Conservation (phyloP, 2,113 vertebrate species). For the Corvus moneduloides region DNA sequence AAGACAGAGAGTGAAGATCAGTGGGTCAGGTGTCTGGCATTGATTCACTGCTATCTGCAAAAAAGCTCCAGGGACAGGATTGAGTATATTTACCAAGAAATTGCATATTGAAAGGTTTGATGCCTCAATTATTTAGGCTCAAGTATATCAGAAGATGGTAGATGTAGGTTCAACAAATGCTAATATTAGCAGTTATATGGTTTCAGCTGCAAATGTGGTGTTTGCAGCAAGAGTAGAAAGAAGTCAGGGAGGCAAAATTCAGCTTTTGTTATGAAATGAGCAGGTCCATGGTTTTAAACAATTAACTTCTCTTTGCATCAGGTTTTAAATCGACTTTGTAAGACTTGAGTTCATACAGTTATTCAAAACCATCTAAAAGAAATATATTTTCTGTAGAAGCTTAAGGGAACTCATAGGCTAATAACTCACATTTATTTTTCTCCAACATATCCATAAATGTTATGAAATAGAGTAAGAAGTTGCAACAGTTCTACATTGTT, state of each 20-base stretch:
- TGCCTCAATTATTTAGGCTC: not conserved
- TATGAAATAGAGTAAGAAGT: not conserved
- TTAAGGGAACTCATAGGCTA: not conserved
- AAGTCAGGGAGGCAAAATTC: not conserved
- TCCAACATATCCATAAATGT: not conserved
- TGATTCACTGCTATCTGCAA: not conserved
- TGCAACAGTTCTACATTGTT: not conserved
- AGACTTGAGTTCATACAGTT: not conserved
- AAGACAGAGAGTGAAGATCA: not conserved
- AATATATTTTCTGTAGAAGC: not conserved
- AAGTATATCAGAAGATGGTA: not conserved
- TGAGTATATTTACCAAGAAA: slow-evolving; percentile 15
- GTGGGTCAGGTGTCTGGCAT: not conserved
- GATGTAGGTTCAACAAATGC: not conserved
- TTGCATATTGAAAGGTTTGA: not conserved
- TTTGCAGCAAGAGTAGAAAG: not conserved
- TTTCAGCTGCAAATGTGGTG: not conserved
- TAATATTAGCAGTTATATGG: not conserved
- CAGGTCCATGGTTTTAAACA: not conserved
- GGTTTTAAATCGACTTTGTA: not conserved
- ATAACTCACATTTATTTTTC: not conserved
- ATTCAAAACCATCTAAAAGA: not conserved
- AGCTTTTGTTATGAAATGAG: not conserved
- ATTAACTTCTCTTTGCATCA: not conserved
- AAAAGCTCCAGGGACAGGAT: not conserved